Conservation (phyloP, 2,888 invertebrate genomes). For the Philopedon plagiatum region DNA sequence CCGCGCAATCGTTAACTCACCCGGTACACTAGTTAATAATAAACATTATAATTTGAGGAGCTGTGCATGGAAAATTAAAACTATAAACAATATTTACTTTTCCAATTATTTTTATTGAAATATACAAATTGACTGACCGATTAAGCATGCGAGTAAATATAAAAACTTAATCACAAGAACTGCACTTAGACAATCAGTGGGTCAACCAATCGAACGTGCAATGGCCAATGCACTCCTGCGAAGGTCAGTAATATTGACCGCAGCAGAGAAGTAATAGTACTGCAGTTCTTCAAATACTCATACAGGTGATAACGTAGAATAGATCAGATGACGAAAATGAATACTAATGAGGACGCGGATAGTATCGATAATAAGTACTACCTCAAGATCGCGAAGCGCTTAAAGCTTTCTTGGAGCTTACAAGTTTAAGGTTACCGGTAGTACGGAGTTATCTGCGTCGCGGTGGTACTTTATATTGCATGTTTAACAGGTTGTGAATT, state of each 20-base stretch:
- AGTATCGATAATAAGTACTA: constrained; percentile 4
- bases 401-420: constrained; percentile 3
- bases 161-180: background rate
- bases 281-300: constrained; percentile 7
- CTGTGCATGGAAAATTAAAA: too few species aligned
- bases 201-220: background rate
- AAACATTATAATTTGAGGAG: too few species aligned
- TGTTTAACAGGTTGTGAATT: background rate
- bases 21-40: too few species aligned
- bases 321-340: background rate
- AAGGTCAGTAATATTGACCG: constrained; percentile 26
- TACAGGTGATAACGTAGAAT: background rate
- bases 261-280: constrained; percentile 19
- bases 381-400: background rate
- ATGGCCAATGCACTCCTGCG: constrained; percentile 26
- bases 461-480: background rate
- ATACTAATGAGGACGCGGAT: background rate
- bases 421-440: constrained; percentile 7
- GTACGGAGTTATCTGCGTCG: background rate
- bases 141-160: too few species aligned
- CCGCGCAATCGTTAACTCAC: too few species aligned
- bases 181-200: constrained; percentile 18
- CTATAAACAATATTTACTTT: too few species aligned
- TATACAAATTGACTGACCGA: too few species aligned
- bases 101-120: too few species aligned